A percentile compares a stretch with the other conserved stretches of the same genome.
phyloP scores from a whole-genome alignment of 2,113 vertebrate species.

The Glaucidium brasilianum region DNA sequence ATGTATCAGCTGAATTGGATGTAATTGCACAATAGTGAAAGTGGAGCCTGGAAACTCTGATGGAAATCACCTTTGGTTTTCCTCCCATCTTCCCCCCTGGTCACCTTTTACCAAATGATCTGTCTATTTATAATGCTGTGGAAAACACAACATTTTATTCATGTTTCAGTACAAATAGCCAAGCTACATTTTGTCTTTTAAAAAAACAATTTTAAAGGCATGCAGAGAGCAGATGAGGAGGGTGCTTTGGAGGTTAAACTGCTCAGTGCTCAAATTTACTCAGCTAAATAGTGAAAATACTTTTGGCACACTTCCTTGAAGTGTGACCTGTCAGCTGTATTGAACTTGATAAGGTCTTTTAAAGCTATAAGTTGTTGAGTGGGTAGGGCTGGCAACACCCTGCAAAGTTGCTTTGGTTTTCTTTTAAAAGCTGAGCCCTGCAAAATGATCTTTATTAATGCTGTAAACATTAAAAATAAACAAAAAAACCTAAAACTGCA shows the following conservation, averaged over 20 bases:
- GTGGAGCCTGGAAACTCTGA: neutral
- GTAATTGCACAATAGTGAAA: conserved; percentile 4
- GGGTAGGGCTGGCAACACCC: conserved; percentile 31
- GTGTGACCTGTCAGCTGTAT: conserved; percentile 50
- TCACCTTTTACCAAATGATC: neutral
- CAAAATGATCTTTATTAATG: neutral
- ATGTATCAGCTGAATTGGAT: neutral
- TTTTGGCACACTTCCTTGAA: conserved; percentile 55
- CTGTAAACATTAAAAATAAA: neutral
- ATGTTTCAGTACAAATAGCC: neutral
- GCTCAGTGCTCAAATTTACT: neutral
- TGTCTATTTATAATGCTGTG: neutral
- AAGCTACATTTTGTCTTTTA: neutral
- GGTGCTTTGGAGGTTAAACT: neutral
- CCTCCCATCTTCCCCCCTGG: fast-evolving
- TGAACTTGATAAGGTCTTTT: conserved; percentile 17
- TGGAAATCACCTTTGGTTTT: neutral
- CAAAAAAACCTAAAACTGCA: no score
- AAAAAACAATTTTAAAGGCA: neutral
- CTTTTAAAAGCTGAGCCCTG: neutral
- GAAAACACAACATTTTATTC: neutral
- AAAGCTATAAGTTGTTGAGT: conserved; percentile 21
- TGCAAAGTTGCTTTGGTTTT: neutral
- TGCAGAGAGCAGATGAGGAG: neutral
- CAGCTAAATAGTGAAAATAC: conserved; percentile 15